phyloP scores from a whole-genome alignment of 2,888 invertebrate genomes.

The Sminthurinus aureus region DNA sequence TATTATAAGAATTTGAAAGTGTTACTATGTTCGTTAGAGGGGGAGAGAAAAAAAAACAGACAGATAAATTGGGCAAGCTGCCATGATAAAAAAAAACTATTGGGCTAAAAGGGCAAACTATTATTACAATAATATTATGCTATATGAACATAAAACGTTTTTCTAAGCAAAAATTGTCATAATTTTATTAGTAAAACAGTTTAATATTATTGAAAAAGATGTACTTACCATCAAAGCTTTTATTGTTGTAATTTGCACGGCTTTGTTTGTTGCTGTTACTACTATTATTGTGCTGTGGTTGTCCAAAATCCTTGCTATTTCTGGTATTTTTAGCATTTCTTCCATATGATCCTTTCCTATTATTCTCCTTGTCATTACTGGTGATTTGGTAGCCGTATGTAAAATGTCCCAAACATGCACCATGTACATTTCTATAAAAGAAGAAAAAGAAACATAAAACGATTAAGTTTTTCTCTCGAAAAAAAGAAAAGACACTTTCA shows the following conservation, averaged over 20 bases:
- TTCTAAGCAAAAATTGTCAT: background rate
- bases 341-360: slow-evolving; percentile 11
- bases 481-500: background rate
- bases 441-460: slow-evolving; percentile 4
- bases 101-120: background rate
- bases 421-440: slow-evolving; percentile 27
- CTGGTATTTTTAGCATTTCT: slow-evolving; percentile 25
- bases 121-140: slow-evolving; percentile 5
- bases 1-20: no score
- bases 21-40: no score
- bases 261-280: background rate
- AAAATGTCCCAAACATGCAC: slow-evolving; percentile 24
- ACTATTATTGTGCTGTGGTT: background rate
- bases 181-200: background rate
- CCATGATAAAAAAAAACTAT: background rate
- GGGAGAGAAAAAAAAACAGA: no score
- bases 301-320: slow-evolving; percentile 28
- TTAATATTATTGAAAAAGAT: background rate
- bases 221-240: slow-evolving; percentile 22
- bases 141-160: background rate
- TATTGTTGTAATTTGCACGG: slow-evolving; percentile 31
- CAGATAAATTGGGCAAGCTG: background rate
- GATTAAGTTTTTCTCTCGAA: background rate
- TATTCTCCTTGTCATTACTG: slow-evolving; percentile 35
- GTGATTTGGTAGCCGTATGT: background rate